These are phyloP conservation scores for Hippasteria phrygiana DNA, from an alignment of 53 echinoderm and acorn worm species.

Conservation along the genomic window DNA sequence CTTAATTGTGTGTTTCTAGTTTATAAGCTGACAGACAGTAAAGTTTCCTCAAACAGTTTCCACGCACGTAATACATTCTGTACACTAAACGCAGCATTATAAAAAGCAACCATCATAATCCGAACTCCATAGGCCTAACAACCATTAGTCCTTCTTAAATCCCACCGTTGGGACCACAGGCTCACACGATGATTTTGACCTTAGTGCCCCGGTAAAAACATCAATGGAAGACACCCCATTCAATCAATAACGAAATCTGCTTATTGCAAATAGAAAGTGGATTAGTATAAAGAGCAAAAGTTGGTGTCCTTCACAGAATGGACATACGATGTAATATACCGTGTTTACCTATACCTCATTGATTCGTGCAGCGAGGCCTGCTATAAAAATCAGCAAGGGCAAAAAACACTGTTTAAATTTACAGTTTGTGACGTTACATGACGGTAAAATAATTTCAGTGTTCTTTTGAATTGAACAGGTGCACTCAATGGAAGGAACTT, in stretches of 20 bases:
- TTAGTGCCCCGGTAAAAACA: not conserved
- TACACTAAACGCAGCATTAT: not conserved
- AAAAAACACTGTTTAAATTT: too few species aligned
- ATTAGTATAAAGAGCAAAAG: not conserved
- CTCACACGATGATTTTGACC: not conserved
- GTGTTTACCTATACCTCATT: not conserved
- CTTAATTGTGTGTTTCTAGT: too few species aligned
- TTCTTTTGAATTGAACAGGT: conserved; percentile 16
- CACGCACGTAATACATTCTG: not conserved
- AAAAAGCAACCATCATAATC: not conserved
- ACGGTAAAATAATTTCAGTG: not conserved
- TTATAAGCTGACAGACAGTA: too few species aligned
- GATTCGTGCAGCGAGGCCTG: too few species aligned
- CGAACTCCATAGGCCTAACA: not conserved
- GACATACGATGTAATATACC: not conserved
- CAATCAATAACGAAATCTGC: conserved; percentile 13
- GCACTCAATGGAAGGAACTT: not conserved
- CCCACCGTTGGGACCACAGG: not conserved
- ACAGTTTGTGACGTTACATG: not conserved
- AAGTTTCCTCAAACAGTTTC: not conserved
- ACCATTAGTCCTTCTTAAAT: not conserved
- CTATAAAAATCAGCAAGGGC: too few species aligned
- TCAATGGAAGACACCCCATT: not conserved
- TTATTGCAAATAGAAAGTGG: not conserved
- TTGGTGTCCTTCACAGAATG: not conserved